phyloP scores from a whole-genome alignment of 2,888 invertebrate species.

The Psococerastis gibbosa region DNA sequence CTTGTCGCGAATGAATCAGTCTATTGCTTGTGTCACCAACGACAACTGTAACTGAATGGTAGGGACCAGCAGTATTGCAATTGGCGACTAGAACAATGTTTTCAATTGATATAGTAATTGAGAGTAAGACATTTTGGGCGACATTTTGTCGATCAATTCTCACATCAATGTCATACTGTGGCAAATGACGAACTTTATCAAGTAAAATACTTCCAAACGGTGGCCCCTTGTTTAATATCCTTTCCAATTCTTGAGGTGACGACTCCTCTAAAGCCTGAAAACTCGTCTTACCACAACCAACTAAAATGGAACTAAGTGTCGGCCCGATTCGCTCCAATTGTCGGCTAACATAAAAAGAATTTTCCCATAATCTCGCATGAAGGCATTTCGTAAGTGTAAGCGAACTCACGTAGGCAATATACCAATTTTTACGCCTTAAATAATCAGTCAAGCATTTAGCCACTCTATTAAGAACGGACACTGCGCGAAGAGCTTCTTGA shows the following conservation, averaged over 20 bases:
- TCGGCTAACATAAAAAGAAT: conserved; percentile 43
- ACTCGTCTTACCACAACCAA: conserved; percentile 42
- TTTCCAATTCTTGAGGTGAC: conserved; percentile 54
- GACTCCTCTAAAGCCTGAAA: conserved; percentile 41
- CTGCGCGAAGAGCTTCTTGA: conserved; percentile 48
- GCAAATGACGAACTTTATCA: conserved; percentile 39
- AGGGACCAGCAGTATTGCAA: conserved; percentile 30
- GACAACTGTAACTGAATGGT: conserved; percentile 36
- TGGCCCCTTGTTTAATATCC: conserved; percentile 50
- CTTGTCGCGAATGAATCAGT: conserved; percentile 33
- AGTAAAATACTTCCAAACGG: conserved; percentile 50
- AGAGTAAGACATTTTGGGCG: conserved; percentile 17
- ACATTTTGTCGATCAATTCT: conserved; percentile 16
- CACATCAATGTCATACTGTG: conserved; percentile 35
- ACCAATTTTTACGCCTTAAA: conserved; percentile 23
- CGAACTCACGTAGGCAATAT: conserved; percentile 36
- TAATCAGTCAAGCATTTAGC: conserved; percentile 33
- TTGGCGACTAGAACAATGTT: conserved; percentile 30
- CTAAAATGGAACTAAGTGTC: conserved; percentile 40
- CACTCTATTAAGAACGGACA: conserved; percentile 44
- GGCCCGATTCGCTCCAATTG: conserved; percentile 54
- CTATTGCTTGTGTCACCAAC: conserved; percentile 46
- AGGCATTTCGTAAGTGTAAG: conserved; percentile 47
- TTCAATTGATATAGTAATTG: conserved; percentile 25
- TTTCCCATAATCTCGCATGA: conserved; percentile 50